Evolutionary conservation across 2,888 invertebrate genomes (phyloP).

Genomic region (Anarsia innoxiella): DNA sequence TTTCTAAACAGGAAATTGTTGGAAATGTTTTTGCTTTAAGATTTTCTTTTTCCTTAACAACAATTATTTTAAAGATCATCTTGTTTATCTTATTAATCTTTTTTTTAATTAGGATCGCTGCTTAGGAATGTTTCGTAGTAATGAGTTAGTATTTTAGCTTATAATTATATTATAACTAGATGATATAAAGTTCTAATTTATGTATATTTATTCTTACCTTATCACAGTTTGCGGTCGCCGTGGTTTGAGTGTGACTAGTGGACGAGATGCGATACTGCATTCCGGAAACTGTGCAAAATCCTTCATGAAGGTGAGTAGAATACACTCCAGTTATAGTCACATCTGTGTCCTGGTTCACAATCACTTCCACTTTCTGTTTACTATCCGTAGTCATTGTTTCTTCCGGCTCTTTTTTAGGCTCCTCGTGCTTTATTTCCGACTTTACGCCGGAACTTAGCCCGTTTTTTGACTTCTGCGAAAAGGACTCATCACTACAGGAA

Average conservation of each 20-base stretch:
- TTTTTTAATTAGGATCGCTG: too few species aligned
- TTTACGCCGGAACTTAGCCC: conserved; percentile 70
- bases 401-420: conserved; percentile 56
- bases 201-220: conserved; percentile 66
- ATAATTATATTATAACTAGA: too few species aligned
- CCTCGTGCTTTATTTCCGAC: conserved; percentile 68
- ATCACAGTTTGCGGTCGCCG: conserved; percentile 86
- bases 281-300: conserved; percentile 88
- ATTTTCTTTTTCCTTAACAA: too few species aligned
- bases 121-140: too few species aligned
- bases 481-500: conserved; percentile 70
- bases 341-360: conserved; percentile 89
- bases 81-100: too few species aligned
- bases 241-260: conserved; percentile 89
- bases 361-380: conserved; percentile 82
- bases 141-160: neutral
- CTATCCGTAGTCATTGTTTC: conserved; percentile 42
- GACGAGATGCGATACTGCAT: conserved; percentile 93
- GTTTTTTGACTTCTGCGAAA: conserved; percentile 71
- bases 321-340: conserved; percentile 92
- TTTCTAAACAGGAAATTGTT: too few species aligned
- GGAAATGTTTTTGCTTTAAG: too few species aligned
- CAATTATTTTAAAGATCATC: too few species aligned
- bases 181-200: too few species aligned
- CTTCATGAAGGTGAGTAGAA: conserved; percentile 87